A percentile compares a stretch with the other conserved stretches of the same genome.
Evolutionary conservation across 35 echinoderm and acorn worm genomes (phyloP).

Genomic region (Ophiothrix spiculata): DNA sequence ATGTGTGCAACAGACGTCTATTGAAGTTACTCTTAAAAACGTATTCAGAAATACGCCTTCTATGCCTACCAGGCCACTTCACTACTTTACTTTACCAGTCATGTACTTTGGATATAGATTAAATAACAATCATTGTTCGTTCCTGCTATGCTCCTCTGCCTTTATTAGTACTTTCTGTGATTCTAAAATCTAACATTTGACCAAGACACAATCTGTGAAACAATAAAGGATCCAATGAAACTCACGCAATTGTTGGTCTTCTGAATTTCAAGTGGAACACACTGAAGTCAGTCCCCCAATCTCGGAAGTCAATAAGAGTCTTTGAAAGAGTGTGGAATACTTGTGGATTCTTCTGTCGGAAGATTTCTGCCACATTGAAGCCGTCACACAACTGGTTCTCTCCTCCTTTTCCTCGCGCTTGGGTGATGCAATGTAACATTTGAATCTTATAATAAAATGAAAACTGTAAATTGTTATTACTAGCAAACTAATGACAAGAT

Average conservation of each 20-base stretch:
- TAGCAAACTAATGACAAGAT: neutral
- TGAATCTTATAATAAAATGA: slow-evolving; percentile 4
- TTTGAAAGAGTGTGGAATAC: slow-evolving; percentile 2
- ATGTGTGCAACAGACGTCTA: no score
- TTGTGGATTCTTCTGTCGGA: slow-evolving; percentile 6
- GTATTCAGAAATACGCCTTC: no score
- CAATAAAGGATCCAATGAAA: no score
- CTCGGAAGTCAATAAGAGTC: slow-evolving; percentile 6
- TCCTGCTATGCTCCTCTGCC: no score
- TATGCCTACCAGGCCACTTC: no score
- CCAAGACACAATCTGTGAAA: no score
- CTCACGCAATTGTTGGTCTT: slow-evolving; percentile 13
- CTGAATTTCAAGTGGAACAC: slow-evolving; percentile 5
- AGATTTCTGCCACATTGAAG: neutral
- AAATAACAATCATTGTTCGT: no score
- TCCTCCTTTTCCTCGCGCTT: neutral
- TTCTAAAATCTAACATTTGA: no score
- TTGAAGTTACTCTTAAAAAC: no score
- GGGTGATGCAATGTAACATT: slow-evolving; percentile 40
- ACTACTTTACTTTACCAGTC: no score
- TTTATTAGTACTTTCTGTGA: no score
- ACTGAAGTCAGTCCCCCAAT: neutral
- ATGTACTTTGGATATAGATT: no score
- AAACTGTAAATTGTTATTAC: neutral
- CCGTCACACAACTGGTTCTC: slow-evolving; percentile 19